Conservation (phyloP, 2,113 vertebrate genomes). For the Tragulus kanchil region DNA sequence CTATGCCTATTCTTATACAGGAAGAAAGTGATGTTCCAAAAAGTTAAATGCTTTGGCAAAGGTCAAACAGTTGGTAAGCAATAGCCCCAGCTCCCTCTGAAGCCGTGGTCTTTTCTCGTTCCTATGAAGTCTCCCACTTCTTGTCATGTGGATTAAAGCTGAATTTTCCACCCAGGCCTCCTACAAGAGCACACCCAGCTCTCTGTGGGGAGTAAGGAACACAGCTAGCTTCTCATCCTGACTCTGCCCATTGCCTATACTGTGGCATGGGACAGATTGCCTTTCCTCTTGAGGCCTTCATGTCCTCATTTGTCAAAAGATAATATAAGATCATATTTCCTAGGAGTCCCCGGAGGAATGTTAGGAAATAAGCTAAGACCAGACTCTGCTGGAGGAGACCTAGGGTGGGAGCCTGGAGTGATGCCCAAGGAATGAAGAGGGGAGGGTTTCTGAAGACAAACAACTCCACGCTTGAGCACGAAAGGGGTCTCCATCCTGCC, state of each 20-base stretch:
- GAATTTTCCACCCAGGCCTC: not conserved
- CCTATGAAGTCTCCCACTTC: not conserved
- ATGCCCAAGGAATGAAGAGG: not conserved
- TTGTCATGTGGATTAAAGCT: not conserved
- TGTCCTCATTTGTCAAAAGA: not conserved
- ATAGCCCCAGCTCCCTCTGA: not conserved
- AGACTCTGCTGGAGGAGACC: not conserved
- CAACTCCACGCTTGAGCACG: accelerated
- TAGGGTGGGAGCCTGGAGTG: not conserved
- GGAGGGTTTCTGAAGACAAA: not conserved
- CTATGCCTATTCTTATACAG: not conserved
- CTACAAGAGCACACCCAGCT: not conserved
- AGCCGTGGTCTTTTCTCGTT: not conserved
- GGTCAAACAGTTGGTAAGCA: not conserved
- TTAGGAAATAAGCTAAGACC: not conserved
- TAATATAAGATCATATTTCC: not conserved
- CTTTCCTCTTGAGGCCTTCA: not conserved
- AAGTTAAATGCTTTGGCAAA: not conserved
- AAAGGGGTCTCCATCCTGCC: not conserved
- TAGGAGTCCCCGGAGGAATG: not conserved
- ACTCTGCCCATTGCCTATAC: not conserved
- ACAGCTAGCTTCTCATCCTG: not conserved
- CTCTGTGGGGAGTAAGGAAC: not conserved
- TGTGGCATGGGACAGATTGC: not conserved
- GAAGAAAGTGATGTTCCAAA: not conserved